Evolutionary conservation across 2,797 vertebrate genomes (phyloP).

Genomic region (Melanotaenia boesemani): DNA sequence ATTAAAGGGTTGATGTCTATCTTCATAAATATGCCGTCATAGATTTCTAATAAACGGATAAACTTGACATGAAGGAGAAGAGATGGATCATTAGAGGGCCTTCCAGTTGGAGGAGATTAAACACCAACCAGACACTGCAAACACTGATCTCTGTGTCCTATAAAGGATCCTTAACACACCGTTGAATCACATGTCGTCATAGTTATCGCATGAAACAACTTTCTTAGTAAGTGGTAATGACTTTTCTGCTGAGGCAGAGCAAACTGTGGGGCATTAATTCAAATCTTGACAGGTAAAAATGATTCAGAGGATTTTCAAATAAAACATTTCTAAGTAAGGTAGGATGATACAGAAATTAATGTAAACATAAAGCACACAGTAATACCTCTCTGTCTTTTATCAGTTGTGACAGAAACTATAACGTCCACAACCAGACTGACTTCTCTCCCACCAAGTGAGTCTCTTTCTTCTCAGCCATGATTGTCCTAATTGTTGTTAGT

Average conservation of each 20-base stretch:
- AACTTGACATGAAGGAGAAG: neutral
- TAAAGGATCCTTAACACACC: neutral
- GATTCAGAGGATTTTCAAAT: neutral
- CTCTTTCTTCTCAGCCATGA: neutral
- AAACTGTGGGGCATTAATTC: neutral
- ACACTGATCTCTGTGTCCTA: neutral
- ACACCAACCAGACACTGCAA: neutral
- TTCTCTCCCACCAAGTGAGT: slow-evolving; percentile 97
- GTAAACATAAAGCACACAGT: neutral
- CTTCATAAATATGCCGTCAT: neutral
- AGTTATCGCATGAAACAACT: neutral
- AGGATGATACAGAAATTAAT: neutral
- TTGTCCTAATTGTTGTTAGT: slow-evolving; percentile 41
- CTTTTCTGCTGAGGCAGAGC: neutral
- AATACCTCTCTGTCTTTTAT: slow-evolving; percentile 27
- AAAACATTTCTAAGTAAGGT: neutral
- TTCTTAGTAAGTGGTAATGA: neutral
- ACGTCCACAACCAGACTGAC: slow-evolving; percentile 88
- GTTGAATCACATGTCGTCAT: neutral
- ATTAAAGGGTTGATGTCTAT: neutral
- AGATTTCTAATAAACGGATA: neutral
- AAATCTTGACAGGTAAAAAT: neutral
- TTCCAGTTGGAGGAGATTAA: neutral
- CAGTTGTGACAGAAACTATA: slow-evolving; percentile 90
- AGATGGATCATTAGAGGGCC: neutral